A percentile compares a stretch with the other conserved stretches of the same genome.
These are phyloP conservation scores for Macrochelys suwanniensis DNA, from an alignment of 2,797 vertebrate genomes.

Conservation along the genomic window DNA sequence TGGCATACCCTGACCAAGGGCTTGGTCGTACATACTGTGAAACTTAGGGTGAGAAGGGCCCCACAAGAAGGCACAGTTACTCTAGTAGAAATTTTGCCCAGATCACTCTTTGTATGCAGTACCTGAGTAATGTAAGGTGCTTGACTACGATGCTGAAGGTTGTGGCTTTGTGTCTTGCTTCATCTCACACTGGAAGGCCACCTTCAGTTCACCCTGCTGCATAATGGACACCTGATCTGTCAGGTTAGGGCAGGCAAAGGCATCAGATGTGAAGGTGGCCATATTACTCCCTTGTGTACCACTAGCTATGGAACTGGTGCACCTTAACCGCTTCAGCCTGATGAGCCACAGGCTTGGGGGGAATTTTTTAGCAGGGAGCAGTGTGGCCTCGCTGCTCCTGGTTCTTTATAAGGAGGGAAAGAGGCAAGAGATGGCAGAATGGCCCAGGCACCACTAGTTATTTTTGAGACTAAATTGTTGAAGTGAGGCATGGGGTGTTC, in stretches of 20 bases:
- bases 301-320: background rate
- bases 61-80: no score
- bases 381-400: background rate
- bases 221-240: background rate
- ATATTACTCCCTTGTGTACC: background rate
- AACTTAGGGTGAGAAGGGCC: background rate
- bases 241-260: background rate
- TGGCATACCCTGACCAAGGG: background rate
- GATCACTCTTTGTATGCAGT: no score
- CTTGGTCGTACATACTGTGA: background rate
- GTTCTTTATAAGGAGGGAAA: background rate
- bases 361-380: background rate
- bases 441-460: background rate
- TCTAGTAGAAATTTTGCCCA: no score
- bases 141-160: background rate
- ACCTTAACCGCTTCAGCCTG: background rate
- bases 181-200: background rate
- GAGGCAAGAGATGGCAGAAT: background rate
- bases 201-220: slow-evolving; percentile 11
- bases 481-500: background rate
- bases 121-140: background rate
- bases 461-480: background rate
- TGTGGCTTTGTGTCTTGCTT: slow-evolving; percentile 13
- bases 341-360: background rate
- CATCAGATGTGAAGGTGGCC: background rate